Conservation (phyloP, 2,888 invertebrate genomes). For the Clostera curtula region DNA sequence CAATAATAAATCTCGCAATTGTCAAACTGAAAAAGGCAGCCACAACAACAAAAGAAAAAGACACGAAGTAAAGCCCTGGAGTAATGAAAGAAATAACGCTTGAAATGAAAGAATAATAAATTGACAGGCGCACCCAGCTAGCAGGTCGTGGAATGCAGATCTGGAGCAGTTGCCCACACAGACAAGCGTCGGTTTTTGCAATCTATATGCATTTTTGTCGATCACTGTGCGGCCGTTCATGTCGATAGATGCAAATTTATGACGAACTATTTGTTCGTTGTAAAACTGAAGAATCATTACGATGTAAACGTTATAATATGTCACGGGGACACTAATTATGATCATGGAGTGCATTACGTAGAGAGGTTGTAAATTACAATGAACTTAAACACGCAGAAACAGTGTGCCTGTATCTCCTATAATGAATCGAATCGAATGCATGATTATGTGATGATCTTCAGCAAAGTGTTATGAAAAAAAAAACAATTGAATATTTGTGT, state of each 20-base stretch:
- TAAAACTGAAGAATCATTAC: slow-evolving; percentile 34
- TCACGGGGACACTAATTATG: slow-evolving; percentile 54
- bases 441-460: no score
- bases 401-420: no score
- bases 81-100: slow-evolving; percentile 24
- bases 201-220: slow-evolving; percentile 28
- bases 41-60: no score
- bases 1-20: no score
- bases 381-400: no score
- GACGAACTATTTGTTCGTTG: slow-evolving; percentile 34
- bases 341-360: slow-evolving; percentile 54
- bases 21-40: no score
- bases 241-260: slow-evolving; percentile 25
- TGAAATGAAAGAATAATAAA: slow-evolving; percentile 25
- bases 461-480: no score
- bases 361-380: no score
- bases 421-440: no score
- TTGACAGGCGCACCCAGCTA: slow-evolving; percentile 20
- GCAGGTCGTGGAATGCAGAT: slow-evolving; percentile 21
- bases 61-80: no score
- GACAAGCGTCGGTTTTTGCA: slow-evolving; percentile 31
- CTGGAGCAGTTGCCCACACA: slow-evolving; percentile 28
- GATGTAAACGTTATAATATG: no score
- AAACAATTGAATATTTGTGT: no score
- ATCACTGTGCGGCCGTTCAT: slow-evolving; percentile 25